These are phyloP conservation scores for Peromyscus attwateri DNA, from an alignment of 2,797 vertebrate genomes.

Conservation along the genomic window DNA sequence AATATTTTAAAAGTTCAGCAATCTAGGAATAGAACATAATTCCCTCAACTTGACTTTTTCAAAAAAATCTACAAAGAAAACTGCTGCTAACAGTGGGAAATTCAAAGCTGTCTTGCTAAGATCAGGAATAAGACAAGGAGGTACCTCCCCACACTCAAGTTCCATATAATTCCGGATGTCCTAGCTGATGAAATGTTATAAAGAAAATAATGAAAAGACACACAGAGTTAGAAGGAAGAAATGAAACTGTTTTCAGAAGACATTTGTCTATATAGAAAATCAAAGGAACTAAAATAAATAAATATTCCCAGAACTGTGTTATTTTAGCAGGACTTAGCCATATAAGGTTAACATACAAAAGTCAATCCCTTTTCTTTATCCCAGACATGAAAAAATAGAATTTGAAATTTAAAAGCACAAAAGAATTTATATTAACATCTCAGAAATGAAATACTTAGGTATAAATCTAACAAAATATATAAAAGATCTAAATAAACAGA, in stretches of 20 bases:
- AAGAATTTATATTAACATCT: neutral
- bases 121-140: neutral
- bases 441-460: neutral
- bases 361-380: neutral
- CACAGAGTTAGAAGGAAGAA: neutral
- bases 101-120: constrained; percentile 23
- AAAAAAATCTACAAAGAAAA: neutral
- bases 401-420: neutral
- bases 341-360: constrained; percentile 22
- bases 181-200: neutral
- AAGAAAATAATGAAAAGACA: neutral
- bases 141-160: neutral
- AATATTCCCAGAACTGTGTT: neutral
- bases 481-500: neutral
- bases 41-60: neutral
- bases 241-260: constrained; percentile 16
- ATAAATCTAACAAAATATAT: neutral
- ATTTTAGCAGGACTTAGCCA: neutral
- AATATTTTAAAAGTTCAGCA: neutral
- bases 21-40: constrained; percentile 2
- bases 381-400: neutral
- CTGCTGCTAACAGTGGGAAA: neutral
- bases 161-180: neutral
- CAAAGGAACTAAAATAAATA: constrained; percentile 23
- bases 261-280: constrained; percentile 8